Evolutionary conservation across 2,888 invertebrate genomes (phyloP).

Genomic region (Lepeophtheirus nordmannii): DNA sequence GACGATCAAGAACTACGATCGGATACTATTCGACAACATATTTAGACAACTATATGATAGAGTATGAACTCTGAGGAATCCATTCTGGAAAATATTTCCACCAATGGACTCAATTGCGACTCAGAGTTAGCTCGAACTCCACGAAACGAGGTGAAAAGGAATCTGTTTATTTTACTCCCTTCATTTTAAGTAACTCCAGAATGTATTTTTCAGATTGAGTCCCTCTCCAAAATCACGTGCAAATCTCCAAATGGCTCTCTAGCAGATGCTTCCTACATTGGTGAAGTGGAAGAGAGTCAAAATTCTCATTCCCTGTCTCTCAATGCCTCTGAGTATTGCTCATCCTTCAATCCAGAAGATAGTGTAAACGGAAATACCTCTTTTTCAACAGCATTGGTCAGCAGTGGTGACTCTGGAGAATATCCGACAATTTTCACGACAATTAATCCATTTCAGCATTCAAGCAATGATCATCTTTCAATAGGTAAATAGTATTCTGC

Average conservation of each 20-base stretch:
- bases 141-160: background rate
- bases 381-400: background rate
- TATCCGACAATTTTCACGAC: background rate
- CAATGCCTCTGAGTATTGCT: background rate
- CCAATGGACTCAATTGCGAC: background rate
- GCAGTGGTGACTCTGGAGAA: background rate
- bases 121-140: background rate
- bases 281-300: background rate
- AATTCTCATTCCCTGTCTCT: background rate
- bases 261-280: conserved; percentile 1
- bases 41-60: too few relatives aligned
- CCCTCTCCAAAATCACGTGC: too few relatives aligned
- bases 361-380: background rate
- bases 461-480: background rate
- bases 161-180: too few relatives aligned
- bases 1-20: too few relatives aligned
- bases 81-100: background rate
- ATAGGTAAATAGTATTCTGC: too few relatives aligned
- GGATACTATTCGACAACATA: too few relatives aligned
- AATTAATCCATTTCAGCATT: background rate
- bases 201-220: too few relatives aligned
- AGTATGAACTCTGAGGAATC: background rate
- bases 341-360: background rate
- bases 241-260: background rate
- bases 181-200: too few relatives aligned